Evolutionary conservation across 2,113 vertebrate genomes (phyloP).

Genomic region (Melanerpes aurifrons): DNA sequence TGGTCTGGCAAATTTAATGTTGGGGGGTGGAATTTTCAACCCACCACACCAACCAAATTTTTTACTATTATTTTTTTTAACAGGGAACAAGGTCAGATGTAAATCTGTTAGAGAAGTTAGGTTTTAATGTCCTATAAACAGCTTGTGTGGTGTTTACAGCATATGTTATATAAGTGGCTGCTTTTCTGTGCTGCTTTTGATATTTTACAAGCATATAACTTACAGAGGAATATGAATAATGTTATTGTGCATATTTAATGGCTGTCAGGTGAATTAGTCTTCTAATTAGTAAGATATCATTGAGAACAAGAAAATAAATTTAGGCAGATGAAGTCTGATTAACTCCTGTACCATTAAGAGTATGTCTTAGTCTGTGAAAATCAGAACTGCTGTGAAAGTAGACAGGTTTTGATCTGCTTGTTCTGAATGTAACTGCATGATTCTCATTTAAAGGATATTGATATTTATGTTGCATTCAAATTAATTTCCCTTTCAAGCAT

Average conservation of each 20-base stretch:
- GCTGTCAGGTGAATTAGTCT: slow-evolving; percentile 42
- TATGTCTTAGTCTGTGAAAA: not conserved
- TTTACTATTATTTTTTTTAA: not conserved
- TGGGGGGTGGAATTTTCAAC: no score
- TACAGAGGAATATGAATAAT: slow-evolving; percentile 33
- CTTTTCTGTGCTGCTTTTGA: not conserved
- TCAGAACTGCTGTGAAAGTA: not conserved
- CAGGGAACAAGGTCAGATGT: not conserved
- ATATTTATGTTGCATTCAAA: not conserved
- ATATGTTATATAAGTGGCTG: not conserved
- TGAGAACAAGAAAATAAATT: slow-evolving; percentile 19
- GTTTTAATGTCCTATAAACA: not conserved
- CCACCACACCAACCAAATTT: not conserved
- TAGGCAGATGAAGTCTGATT: slow-evolving; percentile 30
- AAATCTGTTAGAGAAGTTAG: not conserved
- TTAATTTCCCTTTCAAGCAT: not conserved
- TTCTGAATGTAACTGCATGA: not conserved
- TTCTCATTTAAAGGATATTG: not conserved
- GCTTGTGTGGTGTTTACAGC: not conserved
- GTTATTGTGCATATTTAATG: slow-evolving; percentile 41
- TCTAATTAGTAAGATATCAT: slow-evolving; percentile 59
- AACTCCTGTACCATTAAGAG: not conserved
- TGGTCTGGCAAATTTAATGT: no score
- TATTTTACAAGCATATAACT: slow-evolving; percentile 1
- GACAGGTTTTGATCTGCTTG: not conserved